A percentile compares a stretch with the other conserved stretches of the same genome.
Conservation (phyloP, 2,797 vertebrate species). For the Rhodeus uyekii region DNA sequence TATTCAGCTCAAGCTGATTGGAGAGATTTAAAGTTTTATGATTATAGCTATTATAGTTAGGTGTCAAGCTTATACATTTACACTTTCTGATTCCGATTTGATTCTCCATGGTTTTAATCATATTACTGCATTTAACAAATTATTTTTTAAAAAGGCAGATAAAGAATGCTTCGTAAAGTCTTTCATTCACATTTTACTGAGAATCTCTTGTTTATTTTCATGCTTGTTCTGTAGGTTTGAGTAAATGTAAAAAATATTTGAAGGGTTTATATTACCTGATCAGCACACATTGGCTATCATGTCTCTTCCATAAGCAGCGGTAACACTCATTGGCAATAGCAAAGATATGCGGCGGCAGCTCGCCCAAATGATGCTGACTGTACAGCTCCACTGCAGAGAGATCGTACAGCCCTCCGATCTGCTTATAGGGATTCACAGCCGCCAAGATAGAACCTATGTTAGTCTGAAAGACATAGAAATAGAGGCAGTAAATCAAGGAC, state of each 20-base stretch:
- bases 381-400: conserved; percentile 84
- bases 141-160: too few species aligned
- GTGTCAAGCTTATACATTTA: too few species aligned
- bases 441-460: conserved; percentile 94
- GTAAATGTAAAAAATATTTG: background rate
- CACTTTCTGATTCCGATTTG: too few species aligned
- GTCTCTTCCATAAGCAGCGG: conserved; percentile 93
- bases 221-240: background rate
- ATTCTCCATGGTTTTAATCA: too few species aligned
- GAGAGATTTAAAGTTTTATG: background rate
- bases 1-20: background rate
- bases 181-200: background rate
- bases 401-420: conserved; percentile 84
- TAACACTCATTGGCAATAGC: conserved; percentile 93
- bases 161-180: background rate
- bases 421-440: conserved; percentile 91
- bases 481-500: background rate
- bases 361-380: conserved; percentile 87
- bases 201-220: background rate
- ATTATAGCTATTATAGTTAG: too few species aligned
- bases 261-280: conserved; percentile 80
- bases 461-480: conserved; percentile 74
- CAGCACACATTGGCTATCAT: conserved; percentile 93
- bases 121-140: too few species aligned
- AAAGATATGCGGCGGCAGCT: conserved; percentile 92